Evolutionary conservation across 2,888 invertebrate species (phyloP), one percentile per base, ranked within the genome.

Genomic region (Ornithoptera alexandrae): DNA sequence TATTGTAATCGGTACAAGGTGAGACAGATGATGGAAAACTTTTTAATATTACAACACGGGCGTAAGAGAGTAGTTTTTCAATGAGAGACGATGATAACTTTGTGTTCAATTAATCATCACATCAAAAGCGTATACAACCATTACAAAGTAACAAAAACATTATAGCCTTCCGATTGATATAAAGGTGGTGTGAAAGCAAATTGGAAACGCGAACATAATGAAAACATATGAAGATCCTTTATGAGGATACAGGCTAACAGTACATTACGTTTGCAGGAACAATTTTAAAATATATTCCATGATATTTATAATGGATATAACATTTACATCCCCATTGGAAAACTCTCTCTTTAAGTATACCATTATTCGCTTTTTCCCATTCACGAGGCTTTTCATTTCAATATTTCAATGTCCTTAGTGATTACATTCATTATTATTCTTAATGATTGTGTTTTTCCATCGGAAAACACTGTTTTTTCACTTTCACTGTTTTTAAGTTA

Each of bases 1-100:
- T 60, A 20, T 63, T 68, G 64, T 60, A 60, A 64, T 68, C 64
- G 10, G 53, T 24, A 60, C 36, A 66, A 66, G 57, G 60, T 63
- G 63, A 58, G 68, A 46, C 63, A 62, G 62, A 59, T 63, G 36
- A 59, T 63, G 36, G 61, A 57, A 56, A 22, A 57, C 58, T 50
- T 46, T 62, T 58, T 46, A 57, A 57, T 57, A 24, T 46, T 50
- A n/a, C 22, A 62, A 57, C 62, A 56, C 62, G 57, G 56, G 24
- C 50, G 24, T 22, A 18, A 30, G 61, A 67, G 60, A 60, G 50
- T 57, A 50, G 3, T 50, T 15, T 18, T 50, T 17, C 50, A 15
- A 50, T 50, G 50, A 50, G 18, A 2, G 5, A 50, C 5, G 50
- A 17, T 17, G 15, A 18, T 4, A 15, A 4, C 2, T 50, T 50